Percentiles rank a stretch among this genome's conserved stretches.
phyloP scores from a whole-genome alignment of 1,140 invertebrate genomes.

The Forficula auricularia region DNA sequence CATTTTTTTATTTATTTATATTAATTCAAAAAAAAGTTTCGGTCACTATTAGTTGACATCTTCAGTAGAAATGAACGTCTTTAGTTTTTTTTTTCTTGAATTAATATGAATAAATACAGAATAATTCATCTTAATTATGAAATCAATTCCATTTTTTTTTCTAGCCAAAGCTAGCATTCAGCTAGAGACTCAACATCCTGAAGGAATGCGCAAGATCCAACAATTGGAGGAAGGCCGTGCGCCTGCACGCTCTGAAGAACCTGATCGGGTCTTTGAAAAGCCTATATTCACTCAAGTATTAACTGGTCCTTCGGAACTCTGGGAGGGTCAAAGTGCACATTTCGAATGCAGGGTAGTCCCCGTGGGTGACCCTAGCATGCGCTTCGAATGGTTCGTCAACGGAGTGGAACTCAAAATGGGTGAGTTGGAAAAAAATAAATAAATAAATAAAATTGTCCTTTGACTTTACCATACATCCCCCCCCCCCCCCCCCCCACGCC shows the following conservation, averaged over 20 bases:
- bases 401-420: constrained; percentile 80
- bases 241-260: constrained; percentile 40
- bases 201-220: constrained; percentile 83
- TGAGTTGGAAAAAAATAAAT: too few relatives aligned
- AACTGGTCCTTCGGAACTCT: constrained; percentile 74
- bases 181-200: constrained; percentile 83
- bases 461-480: not conserved
- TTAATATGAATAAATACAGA: too few relatives aligned
- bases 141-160: constrained; percentile 19
- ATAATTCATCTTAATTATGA: too few relatives aligned
- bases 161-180: constrained; percentile 73
- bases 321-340: constrained; percentile 86
- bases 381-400: constrained; percentile 90
- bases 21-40: too few relatives aligned
- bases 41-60: too few relatives aligned
- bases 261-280: constrained; percentile 68
- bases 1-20: too few relatives aligned
- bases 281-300: constrained; percentile 82
- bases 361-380: constrained; percentile 74
- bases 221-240: constrained; percentile 66
- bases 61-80: too few relatives aligned
- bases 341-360: constrained; percentile 93
- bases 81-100: too few relatives aligned
- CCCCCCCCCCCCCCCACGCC: not conserved
- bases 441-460: too few relatives aligned